phyloP scores from a whole-genome alignment of 2,113 vertebrate species.

The Limanda limanda region DNA sequence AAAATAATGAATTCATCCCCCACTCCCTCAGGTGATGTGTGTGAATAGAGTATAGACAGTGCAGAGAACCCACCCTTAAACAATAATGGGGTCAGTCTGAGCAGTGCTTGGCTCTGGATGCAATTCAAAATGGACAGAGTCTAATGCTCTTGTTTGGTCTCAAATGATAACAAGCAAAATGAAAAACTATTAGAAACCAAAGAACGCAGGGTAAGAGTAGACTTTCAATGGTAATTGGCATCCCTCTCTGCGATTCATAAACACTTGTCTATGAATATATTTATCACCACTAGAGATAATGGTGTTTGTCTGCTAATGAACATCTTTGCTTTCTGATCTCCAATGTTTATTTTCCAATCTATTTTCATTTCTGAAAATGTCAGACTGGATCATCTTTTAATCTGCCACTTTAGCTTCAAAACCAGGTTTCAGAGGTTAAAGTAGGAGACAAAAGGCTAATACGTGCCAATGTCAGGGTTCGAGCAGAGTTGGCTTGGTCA shows the following conservation, averaged over 20 bases:
- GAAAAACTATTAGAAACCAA: constrained; percentile 40
- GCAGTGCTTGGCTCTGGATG: constrained; percentile 32
- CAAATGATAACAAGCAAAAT: constrained; percentile 51
- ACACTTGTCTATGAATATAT: constrained; percentile 35
- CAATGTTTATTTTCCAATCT: constrained; percentile 1
- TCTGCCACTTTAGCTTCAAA: background rate
- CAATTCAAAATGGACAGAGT: constrained; percentile 43
- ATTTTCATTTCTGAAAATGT: constrained; percentile 11
- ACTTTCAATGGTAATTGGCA: constrained; percentile 53
- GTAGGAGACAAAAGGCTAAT: background rate
- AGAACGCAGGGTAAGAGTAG: constrained; percentile 21
- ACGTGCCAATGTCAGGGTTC: background rate
- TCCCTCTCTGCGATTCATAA: constrained; percentile 17
- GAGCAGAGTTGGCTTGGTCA: constrained; percentile 5
- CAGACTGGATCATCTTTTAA: background rate
- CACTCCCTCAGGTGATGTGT: constrained; percentile 28
- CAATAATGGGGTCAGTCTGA: constrained; percentile 48
- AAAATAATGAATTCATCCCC: background rate
- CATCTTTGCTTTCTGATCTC: constrained; percentile 2
- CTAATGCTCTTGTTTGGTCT: constrained; percentile 55
- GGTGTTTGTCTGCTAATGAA: background rate
- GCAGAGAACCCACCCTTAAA: constrained; percentile 16
- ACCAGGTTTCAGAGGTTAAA: constrained; percentile 1
- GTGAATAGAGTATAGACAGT: constrained; percentile 4
- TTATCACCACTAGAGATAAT: constrained; percentile 14